Conservation (phyloP, 2,113 vertebrate genomes). For the Megaceryle maxima region DNA sequence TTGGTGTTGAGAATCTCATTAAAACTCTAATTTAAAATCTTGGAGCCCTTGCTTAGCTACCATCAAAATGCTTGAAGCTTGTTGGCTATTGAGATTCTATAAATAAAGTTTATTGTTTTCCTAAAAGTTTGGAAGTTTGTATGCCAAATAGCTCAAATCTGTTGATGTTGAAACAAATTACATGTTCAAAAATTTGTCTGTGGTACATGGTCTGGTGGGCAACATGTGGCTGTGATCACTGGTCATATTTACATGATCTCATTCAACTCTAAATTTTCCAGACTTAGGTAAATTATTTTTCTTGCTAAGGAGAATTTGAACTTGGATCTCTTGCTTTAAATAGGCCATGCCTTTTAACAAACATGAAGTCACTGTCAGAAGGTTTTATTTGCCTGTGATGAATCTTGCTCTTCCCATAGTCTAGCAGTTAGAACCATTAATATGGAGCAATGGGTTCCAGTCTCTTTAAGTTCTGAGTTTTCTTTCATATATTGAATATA, state of each 20-base stretch:
- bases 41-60: neutral
- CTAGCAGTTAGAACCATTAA: neutral
- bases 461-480: neutral
- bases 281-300: constrained; percentile 32
- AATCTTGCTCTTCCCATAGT: neutral
- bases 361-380: neutral
- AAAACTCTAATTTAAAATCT: neutral
- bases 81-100: neutral
- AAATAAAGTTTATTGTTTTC: neutral
- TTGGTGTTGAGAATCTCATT: neutral
- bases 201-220: neutral
- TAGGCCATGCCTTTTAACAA: neutral
- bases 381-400: neutral
- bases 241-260: constrained; percentile 7
- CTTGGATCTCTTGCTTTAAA: neutral
- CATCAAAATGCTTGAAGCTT: neutral
- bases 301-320: neutral
- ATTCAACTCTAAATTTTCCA: neutral
- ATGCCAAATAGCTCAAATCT: neutral
- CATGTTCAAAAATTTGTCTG: neutral
- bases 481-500: neutral
- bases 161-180: neutral
- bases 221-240: neutral
- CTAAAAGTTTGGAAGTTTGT: neutral
- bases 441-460: neutral